phyloP scores from a whole-genome alignment of 2,113 vertebrate species.

The Bujurquina vittata region DNA sequence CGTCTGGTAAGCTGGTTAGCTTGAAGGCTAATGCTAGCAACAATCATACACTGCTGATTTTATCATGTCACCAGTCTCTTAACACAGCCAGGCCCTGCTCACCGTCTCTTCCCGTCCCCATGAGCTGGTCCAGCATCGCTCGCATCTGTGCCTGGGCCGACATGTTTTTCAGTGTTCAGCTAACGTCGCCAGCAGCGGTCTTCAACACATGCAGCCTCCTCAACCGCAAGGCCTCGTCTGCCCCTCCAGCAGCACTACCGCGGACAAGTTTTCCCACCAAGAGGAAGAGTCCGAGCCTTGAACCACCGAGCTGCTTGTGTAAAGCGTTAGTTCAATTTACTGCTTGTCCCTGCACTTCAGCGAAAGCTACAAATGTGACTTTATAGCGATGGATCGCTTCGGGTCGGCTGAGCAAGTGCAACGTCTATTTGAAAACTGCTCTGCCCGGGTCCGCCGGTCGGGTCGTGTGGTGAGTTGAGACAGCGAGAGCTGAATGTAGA shows the following conservation, averaged over 20 bases:
- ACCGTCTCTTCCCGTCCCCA: slow-evolving; percentile 98
- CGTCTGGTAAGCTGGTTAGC: slow-evolving; percentile 30
- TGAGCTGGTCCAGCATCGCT: slow-evolving; percentile 98
- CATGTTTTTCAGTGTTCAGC: slow-evolving; percentile 76
- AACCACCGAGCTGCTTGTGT: background rate
- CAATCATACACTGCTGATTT: background rate
- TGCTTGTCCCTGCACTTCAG: slow-evolving; percentile 8
- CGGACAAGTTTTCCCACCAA: slow-evolving; percentile 54
- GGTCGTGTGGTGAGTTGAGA: slow-evolving; percentile 27
- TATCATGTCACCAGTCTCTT: no score
- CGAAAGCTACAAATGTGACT: slow-evolving; percentile 33
- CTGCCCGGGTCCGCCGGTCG: slow-evolving; percentile 26
- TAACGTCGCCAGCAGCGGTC: slow-evolving; percentile 38
- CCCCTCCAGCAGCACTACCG: slow-evolving; percentile 12
- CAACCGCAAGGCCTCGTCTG: slow-evolving; percentile 55
- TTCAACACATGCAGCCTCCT: slow-evolving; percentile 65
- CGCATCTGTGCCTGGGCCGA: slow-evolving; percentile 99
- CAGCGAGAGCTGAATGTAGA: slow-evolving; percentile 28
- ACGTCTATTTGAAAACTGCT: slow-evolving; percentile 63
- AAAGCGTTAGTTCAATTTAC: background rate
- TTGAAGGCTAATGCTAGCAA: slow-evolving; percentile 44
- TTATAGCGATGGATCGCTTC: slow-evolving; percentile 30
- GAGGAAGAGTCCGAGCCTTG: background rate
- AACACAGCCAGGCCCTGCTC: slow-evolving; percentile 60
- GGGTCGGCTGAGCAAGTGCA: slow-evolving; percentile 47